Evolutionary conservation across 1,140 invertebrate genomes (phyloP).

Genomic region (Nasonia vitripennis): DNA sequence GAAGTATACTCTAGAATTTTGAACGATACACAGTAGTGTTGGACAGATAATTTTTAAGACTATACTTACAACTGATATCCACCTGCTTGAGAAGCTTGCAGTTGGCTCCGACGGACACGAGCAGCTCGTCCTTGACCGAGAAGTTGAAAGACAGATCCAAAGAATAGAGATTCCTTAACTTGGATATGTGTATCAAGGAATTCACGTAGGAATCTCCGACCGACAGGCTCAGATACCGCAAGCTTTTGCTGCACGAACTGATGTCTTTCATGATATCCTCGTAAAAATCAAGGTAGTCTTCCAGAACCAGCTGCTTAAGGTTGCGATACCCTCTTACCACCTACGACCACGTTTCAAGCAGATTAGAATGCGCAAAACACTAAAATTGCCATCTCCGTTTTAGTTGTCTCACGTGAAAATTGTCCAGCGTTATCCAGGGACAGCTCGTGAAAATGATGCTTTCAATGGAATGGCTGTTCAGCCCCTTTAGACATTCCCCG

Average conservation of each 20-base stretch:
- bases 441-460: conserved; percentile 27
- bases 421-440: conserved; percentile 2
- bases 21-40: too few relatives aligned
- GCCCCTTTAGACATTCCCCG: conserved; percentile 26
- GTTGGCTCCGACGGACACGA: neutral
- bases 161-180: neutral
- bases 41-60: too few relatives aligned
- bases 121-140: conserved; percentile 6
- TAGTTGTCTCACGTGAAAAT: conserved; percentile 9
- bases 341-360: neutral
- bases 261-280: conserved; percentile 8
- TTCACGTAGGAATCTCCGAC: conserved; percentile 7
- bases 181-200: conserved; percentile 3
- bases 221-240: conserved; percentile 5
- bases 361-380: too few relatives aligned
- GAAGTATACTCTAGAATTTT: too few relatives aligned
- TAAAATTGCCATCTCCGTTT: too few relatives aligned
- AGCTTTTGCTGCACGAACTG: neutral
- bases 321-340: conserved; percentile 16
- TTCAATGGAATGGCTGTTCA: conserved; percentile 25
- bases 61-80: conserved; percentile 29
- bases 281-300: conserved; percentile 31
- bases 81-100: conserved; percentile 22
- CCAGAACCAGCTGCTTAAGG: neutral
- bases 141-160: conserved; percentile 20